Evolutionary conservation across 2,113 vertebrate genomes (phyloP), one percentile per base, ranked within the genome.

Genomic region (Rana temporaria): DNA sequence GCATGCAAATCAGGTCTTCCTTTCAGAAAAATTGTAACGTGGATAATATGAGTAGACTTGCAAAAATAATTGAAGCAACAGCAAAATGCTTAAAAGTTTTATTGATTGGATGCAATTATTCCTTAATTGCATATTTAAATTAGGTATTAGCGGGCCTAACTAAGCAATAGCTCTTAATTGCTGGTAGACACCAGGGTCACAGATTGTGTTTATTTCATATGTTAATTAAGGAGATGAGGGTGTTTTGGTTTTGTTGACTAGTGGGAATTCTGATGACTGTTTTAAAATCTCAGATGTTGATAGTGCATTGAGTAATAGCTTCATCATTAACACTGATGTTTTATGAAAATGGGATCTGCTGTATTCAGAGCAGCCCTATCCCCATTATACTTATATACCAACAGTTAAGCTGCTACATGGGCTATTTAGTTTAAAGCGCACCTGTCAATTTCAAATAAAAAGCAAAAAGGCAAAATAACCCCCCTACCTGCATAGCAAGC

Each of bases 121-220:
- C 92, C 92, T 95, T 95, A 95, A 95, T 95, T 95, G 94, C 94
- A 92, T 95, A 95, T 95, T 95, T 95, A 94, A 95, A 95, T 94
- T 92, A 94, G 94, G 92, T 95, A 94, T 95, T 95, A 95, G 92
- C 92, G 93, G 93, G 91, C 93, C 94, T 94, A 94, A 95, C 93
- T 95, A 94, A 95, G 93, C 94, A 94, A 94, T 94, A 93, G 91
- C 90, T 94, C 93, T 94, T 95, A 95, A 95, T 95, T 95, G 94
- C 94, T 92, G 90, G 90, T 90, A 92, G 92, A 90, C 93, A 91
- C 94, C 94, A 94, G 94, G 94, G 93, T 94, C 92, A 93, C 94
- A 94, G 92, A 92, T 92, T 94, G 92, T 94, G 93, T 95, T 95
- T 95, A 95, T 95, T 95, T 95, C 94, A 92, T 93, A 93, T 93